Evolutionary conservation across 2,797 vertebrate genomes (phyloP).

Genomic region (Enteromius afrohamiltoni): DNA sequence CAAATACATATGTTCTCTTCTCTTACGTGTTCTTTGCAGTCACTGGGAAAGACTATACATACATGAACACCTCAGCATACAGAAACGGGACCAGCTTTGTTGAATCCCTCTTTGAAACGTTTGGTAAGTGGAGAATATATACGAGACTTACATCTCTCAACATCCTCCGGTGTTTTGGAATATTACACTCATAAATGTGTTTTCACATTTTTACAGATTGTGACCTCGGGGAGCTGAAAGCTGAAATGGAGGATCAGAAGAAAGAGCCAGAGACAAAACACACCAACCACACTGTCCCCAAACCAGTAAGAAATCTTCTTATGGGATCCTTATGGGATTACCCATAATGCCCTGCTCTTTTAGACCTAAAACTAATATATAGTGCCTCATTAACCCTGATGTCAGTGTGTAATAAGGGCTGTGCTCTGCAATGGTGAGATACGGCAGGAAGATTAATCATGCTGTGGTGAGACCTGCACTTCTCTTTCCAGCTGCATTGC

Average conservation of each 20-base stretch:
- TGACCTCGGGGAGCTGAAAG: constrained; percentile 88
- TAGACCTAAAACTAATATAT: constrained; percentile 12
- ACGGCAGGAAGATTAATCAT: constrained; percentile 23
- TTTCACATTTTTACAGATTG: constrained; percentile 80
- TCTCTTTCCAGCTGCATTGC: constrained; percentile 35
- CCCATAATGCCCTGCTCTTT: constrained; percentile 2
- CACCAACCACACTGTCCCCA: constrained; percentile 65
- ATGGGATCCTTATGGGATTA: constrained; percentile 26
- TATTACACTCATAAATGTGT: constrained; percentile 5
- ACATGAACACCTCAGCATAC: constrained; percentile 91
- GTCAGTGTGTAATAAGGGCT: constrained; percentile 38
- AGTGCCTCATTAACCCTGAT: constrained; percentile 32
- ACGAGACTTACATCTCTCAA: neutral
- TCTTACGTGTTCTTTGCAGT: constrained; percentile 71
- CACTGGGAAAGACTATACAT: constrained; percentile 86
- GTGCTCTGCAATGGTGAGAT: constrained; percentile 25
- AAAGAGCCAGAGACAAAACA: constrained; percentile 64
- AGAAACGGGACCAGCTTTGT: constrained; percentile 97
- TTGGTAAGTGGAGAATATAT: constrained; percentile 77
- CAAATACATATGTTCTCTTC: neutral
- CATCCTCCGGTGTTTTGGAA: neutral
- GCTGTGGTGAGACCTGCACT: neutral
- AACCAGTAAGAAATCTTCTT: constrained; percentile 72
- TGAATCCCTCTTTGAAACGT: constrained; percentile 95
- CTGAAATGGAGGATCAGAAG: constrained; percentile 81